Conservation (phyloP, 1,140 invertebrate genomes). For the Laupala kohalensis region DNA sequence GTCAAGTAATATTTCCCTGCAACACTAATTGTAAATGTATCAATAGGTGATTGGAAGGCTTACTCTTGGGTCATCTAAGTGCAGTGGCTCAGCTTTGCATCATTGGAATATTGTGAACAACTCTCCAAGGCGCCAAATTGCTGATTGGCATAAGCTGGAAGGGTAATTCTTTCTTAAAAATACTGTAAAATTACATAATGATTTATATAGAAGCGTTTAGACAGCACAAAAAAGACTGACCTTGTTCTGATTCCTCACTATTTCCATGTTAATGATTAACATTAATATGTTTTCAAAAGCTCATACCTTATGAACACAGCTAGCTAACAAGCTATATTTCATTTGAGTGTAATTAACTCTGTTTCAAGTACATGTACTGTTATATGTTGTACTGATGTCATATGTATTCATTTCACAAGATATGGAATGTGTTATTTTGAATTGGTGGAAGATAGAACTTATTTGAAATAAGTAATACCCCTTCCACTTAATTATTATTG, state of each 20-base stretch:
- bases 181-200: not conserved
- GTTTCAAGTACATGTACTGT: no score
- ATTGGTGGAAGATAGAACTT: no score
- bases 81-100: conserved; percentile 64
- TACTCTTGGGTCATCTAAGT: conserved; percentile 71
- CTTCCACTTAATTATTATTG: no score
- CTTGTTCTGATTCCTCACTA: not conserved
- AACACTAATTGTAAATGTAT: not conserved
- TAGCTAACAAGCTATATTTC: no score
- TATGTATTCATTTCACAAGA: no score
- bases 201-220: not conserved
- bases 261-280: no score
- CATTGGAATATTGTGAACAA: conserved; percentile 95
- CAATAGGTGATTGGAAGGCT: conserved; percentile 81
- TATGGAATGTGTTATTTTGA: no score
- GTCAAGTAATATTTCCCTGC: not conserved
- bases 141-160: conserved; percentile 93
- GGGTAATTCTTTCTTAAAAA: conserved; percentile 44
- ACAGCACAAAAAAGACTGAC: not conserved
- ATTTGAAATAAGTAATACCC: no score
- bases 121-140: conserved; percentile 91
- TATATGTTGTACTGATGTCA: no score
- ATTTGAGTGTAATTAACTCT: no score
- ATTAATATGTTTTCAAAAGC: no score
- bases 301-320: no score